Conservation (phyloP, 2,797 vertebrate genomes). For the Danio kyathit region DNA sequence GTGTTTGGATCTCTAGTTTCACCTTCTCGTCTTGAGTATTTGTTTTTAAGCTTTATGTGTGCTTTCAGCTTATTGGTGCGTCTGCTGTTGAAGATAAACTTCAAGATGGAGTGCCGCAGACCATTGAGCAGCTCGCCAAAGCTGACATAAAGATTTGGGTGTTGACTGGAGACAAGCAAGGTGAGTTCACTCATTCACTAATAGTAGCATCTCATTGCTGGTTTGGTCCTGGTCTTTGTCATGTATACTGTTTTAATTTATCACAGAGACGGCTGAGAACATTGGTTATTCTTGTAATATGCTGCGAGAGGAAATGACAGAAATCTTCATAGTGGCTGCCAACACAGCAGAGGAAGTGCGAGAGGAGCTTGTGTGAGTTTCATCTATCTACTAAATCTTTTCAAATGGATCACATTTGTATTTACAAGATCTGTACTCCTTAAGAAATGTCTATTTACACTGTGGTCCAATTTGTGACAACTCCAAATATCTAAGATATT, state of each 20-base stretch:
- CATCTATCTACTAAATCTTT: background rate
- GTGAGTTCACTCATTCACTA: slow-evolving; percentile 71
- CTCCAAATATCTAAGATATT: no score
- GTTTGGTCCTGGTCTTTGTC: background rate
- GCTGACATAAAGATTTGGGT: slow-evolving; percentile 95
- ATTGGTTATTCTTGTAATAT: slow-evolving; percentile 94
- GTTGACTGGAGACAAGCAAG: slow-evolving; percentile 95
- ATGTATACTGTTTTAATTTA: background rate
- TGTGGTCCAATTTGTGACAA: no score
- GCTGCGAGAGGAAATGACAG: slow-evolving; percentile 90
- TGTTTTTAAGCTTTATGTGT: background rate
- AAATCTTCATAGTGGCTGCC: slow-evolving; percentile 84
- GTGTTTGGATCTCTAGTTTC: slow-evolving; percentile 9
- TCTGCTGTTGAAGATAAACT: slow-evolving; percentile 96
- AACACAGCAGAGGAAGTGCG: slow-evolving; percentile 78
- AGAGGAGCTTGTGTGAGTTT: slow-evolving; percentile 85
- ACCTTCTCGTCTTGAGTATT: background rate
- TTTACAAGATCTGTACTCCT: background rate
- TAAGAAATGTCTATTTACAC: background rate
- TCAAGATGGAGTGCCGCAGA: slow-evolving; percentile 93
- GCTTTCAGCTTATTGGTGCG: slow-evolving; percentile 86
- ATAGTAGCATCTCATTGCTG: background rate
- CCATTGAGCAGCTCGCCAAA: slow-evolving; percentile 86
- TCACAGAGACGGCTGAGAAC: slow-evolving; percentile 92
- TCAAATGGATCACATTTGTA: background rate